These are phyloP conservation scores for Pseudomugil gertrudae DNA, from an alignment of 2,797 vertebrate species.

Conservation along the genomic window DNA sequence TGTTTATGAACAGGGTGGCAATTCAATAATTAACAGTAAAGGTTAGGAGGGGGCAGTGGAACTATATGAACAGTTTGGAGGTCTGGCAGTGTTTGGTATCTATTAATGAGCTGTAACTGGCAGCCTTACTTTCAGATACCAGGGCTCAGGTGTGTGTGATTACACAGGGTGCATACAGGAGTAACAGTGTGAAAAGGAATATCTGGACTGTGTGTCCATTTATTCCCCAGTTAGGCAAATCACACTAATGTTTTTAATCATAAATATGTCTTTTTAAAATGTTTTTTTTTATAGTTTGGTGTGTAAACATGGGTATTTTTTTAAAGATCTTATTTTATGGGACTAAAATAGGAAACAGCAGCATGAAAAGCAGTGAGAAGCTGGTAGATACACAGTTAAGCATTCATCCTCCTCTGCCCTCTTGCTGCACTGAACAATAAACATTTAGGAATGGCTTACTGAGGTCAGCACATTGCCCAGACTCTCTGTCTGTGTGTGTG, in stretches of 20 bases:
- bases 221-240: neutral
- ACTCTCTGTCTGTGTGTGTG: constrained; percentile 49
- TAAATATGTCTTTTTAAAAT: neutral
- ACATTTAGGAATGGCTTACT: constrained; percentile 70
- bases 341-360: constrained; percentile 13
- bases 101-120: constrained; percentile 17
- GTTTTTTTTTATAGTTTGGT: neutral
- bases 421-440: constrained; percentile 65
- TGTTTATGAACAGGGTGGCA: constrained; percentile 38
- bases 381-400: constrained; percentile 20
- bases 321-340: neutral
- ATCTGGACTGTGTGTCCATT: neutral
- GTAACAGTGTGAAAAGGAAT: neutral
- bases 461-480: constrained; percentile 78
- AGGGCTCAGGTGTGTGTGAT: neutral
- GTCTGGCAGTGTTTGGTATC: constrained; percentile 24
- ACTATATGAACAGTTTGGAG: constrained; percentile 35
- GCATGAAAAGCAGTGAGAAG: constrained; percentile 5
- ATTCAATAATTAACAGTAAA: constrained; percentile 38
- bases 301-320: neutral
- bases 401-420: constrained; percentile 41
- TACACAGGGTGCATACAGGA: neutral
- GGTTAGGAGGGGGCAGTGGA: constrained; percentile 18
- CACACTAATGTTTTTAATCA: neutral
- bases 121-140: constrained; percentile 12